Conservation (phyloP, 2,797 vertebrate species). For the Sus cebifrons region DNA sequence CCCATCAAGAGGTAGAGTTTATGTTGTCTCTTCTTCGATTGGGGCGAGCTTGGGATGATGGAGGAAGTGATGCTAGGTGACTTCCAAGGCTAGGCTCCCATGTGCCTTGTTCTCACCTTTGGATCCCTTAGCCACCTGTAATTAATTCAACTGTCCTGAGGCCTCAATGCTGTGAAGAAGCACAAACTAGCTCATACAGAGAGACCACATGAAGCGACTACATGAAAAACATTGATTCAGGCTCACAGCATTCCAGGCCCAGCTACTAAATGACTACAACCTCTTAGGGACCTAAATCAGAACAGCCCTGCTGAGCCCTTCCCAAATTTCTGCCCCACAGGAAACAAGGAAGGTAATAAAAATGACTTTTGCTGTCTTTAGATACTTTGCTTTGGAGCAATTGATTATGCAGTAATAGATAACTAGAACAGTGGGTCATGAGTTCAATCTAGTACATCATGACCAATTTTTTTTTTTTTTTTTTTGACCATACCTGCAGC, state of each 20-base stretch:
- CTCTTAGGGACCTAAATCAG: neutral
- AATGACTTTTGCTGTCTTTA: neutral
- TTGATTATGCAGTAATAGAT: neutral
- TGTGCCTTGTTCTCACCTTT: neutral
- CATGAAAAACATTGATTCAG: neutral
- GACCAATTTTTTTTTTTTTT: neutral
- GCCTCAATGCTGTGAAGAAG: neutral
- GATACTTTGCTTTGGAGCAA: neutral
- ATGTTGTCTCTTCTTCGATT: neutral
- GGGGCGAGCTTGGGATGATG: neutral
- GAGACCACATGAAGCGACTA: neutral
- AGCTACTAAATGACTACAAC: neutral
- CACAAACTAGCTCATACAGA: neutral
- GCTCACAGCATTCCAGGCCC: neutral
- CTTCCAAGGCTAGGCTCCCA: neutral
- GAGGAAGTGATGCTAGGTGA: neutral
- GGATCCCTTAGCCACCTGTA: neutral
- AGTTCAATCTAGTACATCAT: conserved; percentile 2
- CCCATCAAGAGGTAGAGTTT: neutral
- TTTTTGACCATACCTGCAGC: no score
- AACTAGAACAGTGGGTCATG: neutral
- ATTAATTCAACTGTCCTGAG: no score
- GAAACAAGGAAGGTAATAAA: conserved; percentile 55
- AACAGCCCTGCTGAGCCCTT: neutral
- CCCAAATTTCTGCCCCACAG: conserved; percentile 13